Conservation (phyloP, 2,888 invertebrate species). For the Pimpla rufipes region DNA sequence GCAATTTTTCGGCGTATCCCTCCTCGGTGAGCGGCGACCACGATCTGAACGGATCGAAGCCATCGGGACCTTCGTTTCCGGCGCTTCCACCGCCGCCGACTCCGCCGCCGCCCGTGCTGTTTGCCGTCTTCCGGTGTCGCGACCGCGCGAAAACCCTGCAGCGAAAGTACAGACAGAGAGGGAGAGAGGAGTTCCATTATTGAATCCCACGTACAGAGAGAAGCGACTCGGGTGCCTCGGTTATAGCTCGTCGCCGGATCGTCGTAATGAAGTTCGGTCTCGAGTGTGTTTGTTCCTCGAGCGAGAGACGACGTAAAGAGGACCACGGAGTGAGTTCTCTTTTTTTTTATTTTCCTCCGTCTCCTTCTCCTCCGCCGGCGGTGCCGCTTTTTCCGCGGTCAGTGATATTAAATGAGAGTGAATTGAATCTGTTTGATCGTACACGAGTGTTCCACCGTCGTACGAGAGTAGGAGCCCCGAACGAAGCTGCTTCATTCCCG, state of each 20-base stretch:
- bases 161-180: constrained; percentile 25
- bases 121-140: constrained; percentile 92
- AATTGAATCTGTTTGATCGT: constrained; percentile 57
- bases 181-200: constrained; percentile 30
- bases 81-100: constrained; percentile 86
- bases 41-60: constrained; percentile 87
- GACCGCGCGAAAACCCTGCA: constrained; percentile 93
- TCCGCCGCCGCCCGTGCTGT: constrained; percentile 84
- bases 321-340: constrained; percentile 8
- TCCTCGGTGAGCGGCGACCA: constrained; percentile 90
- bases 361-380: too few species aligned
- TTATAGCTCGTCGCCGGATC: constrained; percentile 16
- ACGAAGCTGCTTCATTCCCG: constrained; percentile 51
- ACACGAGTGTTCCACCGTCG: constrained; percentile 28
- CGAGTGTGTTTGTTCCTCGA: constrained; percentile 35
- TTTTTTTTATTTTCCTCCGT: too few species aligned
- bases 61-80: constrained; percentile 87
- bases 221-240: constrained; percentile 34
- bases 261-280: constrained; percentile 39
- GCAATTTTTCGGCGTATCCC: constrained; percentile 92
- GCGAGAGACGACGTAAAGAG: constrained; percentile 21
- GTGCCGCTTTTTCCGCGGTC: neutral
- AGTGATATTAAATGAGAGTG: constrained; percentile 32
- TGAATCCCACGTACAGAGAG: constrained; percentile 40
- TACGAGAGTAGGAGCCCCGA: constrained; percentile 37